Evolutionary conservation across 2,113 vertebrate species (phyloP), one percentile per base, ranked within the genome.

Genomic region (Anguilla rostrata): DNA sequence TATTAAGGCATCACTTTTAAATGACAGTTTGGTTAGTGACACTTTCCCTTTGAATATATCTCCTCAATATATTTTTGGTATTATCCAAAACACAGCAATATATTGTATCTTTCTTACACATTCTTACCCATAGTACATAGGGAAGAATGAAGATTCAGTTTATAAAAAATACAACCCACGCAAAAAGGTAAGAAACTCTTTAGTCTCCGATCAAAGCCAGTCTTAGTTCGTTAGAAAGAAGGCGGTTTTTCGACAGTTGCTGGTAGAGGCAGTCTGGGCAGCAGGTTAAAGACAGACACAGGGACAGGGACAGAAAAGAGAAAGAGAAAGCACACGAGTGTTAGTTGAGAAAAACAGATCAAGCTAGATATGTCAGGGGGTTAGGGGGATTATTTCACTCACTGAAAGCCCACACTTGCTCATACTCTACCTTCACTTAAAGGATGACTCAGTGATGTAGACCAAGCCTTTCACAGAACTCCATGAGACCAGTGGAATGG

Each of bases 181-280:
- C 11, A 16, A 15, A 15, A 60, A 9, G 15, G 57, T 60, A 20
- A 60, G 57, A 18, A 15, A 71, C 26, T 20, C 5, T 26, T 71
- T 96, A 97, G 93, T 97, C 96, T 92, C 97, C 95, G 94, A 97
- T 98, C 94, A 99, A 93, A 89, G 97, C 96, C 95, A 97, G 92
- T 90, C 95, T 95, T 92, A 98, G 95, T 93, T 98, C 96, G 88
- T 97, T 97, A 96, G 95, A 95, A 90, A 98, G 97, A 90, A 96
- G 96, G 87, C 95, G 95, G 90, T 97, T 97, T 97, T 96, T 96
- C 95, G 98, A 95, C 92, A 97, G 96, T 95, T 97, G 96, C 91
- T 95, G 97, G 96, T 97, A 96, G 96, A 97, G 96, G 78, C 91
- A 94, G 91, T 98, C 97, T 98, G 95, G 92, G 94, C 95, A 97